Evolutionary conservation across 2,888 invertebrate genomes (phyloP).

Genomic region (Drosophila putrida): DNA sequence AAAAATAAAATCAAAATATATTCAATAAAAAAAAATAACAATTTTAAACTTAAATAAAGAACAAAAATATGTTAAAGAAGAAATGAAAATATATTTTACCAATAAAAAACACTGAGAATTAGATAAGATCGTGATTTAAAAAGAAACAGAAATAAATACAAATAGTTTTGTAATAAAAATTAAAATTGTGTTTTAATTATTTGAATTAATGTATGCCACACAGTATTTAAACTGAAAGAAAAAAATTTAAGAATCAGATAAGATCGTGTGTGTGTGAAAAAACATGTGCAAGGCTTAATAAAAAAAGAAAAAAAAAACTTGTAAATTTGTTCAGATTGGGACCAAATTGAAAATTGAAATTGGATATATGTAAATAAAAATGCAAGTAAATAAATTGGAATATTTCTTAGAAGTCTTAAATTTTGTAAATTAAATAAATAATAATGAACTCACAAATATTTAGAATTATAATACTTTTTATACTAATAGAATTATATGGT

Average conservation of each 20-base stretch:
- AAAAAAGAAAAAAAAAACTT: no score
- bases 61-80: background rate
- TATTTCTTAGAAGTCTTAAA: no score
- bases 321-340: background rate
- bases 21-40: background rate
- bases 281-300: no score
- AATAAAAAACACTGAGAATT: slow-evolving; percentile 5
- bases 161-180: no score
- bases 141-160: background rate
- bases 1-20: background rate
- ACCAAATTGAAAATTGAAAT: background rate
- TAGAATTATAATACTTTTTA: no score
- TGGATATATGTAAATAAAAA: no score
- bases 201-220: background rate
- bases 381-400: no score
- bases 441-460: no score
- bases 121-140: background rate
- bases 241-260: background rate
- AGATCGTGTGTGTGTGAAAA: no score
- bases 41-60: background rate
- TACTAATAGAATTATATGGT: background rate
- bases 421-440: no score
- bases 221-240: background rate
- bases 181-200: background rate
- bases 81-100: background rate